phyloP scores from a whole-genome alignment of 2,113 vertebrate species.

The Origma solitaria region DNA sequence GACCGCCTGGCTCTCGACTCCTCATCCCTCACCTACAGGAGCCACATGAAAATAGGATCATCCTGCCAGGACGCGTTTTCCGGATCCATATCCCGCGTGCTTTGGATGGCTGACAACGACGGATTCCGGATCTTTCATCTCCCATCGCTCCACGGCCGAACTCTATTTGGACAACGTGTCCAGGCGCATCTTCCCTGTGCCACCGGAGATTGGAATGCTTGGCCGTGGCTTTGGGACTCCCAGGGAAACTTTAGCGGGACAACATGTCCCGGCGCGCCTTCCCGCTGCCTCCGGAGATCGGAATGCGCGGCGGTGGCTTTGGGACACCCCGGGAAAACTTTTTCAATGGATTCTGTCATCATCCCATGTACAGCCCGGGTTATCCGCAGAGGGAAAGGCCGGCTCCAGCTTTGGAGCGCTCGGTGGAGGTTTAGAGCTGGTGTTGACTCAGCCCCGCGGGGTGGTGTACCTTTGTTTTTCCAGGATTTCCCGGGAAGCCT shows the following conservation, averaged over 20 bases:
- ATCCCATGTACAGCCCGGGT: not conserved
- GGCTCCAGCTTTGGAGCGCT: not conserved
- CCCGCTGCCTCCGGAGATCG: not conserved
- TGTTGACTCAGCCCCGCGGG: conserved; percentile 59
- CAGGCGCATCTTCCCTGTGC: rapidly evolving
- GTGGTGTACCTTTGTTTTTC: conserved; percentile 46
- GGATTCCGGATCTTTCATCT: not conserved
- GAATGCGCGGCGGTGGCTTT: rapidly evolving
- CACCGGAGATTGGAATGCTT: rapidly evolving
- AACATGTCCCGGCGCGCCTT: not conserved
- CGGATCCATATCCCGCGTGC: rapidly evolving
- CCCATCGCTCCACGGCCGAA: not conserved
- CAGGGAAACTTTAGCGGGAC: not conserved
- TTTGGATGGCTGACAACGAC: not conserved
- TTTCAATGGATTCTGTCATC: conserved; percentile 19
- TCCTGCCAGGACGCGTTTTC: not conserved
- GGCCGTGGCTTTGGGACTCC: not conserved
- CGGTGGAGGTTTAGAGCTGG: not conserved
- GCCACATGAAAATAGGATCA: rapidly evolving
- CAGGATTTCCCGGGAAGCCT: conserved; percentile 16
- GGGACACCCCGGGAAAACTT: not conserved
- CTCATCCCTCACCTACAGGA: rapidly evolving
- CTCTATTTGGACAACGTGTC: not conserved
- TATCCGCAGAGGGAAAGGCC: not conserved
- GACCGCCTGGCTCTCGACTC: not conserved